These are phyloP conservation scores for Cyprinus carpio DNA, from an alignment of 2,113 vertebrate species.

Conservation along the genomic window DNA sequence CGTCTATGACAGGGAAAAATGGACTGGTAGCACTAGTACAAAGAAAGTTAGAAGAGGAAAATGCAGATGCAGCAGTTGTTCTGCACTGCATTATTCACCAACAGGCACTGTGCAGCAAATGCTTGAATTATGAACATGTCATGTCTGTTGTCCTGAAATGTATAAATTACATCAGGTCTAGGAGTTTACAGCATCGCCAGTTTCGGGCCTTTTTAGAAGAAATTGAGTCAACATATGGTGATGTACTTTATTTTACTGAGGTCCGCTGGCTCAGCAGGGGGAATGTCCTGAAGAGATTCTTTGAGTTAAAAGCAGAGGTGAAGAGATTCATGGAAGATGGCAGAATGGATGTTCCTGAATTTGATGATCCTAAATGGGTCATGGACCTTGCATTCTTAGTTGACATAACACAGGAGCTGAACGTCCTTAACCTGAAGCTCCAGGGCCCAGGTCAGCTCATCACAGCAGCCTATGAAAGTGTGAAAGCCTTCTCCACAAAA, in stretches of 20 bases:
- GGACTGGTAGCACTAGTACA: background rate
- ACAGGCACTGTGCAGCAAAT: constrained; percentile 3
- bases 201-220: background rate
- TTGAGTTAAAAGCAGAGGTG: constrained; percentile 46
- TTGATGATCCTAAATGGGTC: background rate
- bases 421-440: too few relatives aligned
- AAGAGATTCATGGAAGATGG: constrained; percentile 43
- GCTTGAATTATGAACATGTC: background rate
- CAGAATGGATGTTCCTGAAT: constrained; percentile 31
- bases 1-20: background rate
- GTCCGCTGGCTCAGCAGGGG: constrained; percentile 25
- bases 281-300: constrained; percentile 44
- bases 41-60: background rate
- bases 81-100: constrained; percentile 16
- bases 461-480: too few relatives aligned
- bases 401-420: too few relatives aligned
- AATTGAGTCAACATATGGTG: too few relatives aligned
- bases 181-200: background rate
- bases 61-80: background rate
- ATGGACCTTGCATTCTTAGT: too few relatives aligned
- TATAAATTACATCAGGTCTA: background rate
- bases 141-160: background rate
- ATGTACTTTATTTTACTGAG: background rate
- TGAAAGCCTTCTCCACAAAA: too few relatives aligned
- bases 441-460: too few relatives aligned